Conservation (phyloP, 2,113 vertebrate genomes). For the Anguilla rostrata region DNA sequence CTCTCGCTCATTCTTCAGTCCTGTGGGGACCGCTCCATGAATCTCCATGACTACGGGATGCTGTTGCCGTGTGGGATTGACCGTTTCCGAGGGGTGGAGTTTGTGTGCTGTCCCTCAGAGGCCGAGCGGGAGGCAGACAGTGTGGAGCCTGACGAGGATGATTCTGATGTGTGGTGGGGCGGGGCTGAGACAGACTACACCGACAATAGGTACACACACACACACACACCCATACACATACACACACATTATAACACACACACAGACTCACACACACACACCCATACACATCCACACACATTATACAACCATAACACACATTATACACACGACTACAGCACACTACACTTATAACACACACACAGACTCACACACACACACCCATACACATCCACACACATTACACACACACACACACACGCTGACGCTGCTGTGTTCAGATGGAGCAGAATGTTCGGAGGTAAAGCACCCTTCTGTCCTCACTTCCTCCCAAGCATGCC, state of each 20-base stretch:
- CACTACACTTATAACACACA: too few relatives aligned
- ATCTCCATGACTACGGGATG: conserved; percentile 95
- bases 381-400: not conserved
- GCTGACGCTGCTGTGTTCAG: too few relatives aligned
- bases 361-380: not conserved
- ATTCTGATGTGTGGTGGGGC: conserved; percentile 98
- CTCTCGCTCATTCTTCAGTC: conserved; percentile 65
- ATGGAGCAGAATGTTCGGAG: too few relatives aligned
- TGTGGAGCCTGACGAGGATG: conserved; percentile 83
- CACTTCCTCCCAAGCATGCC: conserved; percentile 73
- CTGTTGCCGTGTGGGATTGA: conserved; percentile 93
- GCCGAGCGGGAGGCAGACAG: conserved; percentile 78
- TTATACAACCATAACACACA: too few relatives aligned
- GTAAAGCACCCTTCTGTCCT: too few relatives aligned
- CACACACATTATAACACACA: not conserved
- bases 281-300: not conserved
- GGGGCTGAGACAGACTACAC: conserved; percentile 90
- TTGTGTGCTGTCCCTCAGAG: conserved; percentile 91
- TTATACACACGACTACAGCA: too few relatives aligned
- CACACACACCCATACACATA: not conserved
- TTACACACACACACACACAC: too few relatives aligned
- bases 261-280: not conserved
- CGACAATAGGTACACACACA: conserved; percentile 79
- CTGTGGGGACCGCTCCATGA: conserved; percentile 93
- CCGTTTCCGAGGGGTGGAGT: conserved; percentile 95